Evolutionary conservation across 2,797 vertebrate species (phyloP), one percentile per base, ranked within the genome.

Genomic region (Lithobates sylvaticus): DNA sequence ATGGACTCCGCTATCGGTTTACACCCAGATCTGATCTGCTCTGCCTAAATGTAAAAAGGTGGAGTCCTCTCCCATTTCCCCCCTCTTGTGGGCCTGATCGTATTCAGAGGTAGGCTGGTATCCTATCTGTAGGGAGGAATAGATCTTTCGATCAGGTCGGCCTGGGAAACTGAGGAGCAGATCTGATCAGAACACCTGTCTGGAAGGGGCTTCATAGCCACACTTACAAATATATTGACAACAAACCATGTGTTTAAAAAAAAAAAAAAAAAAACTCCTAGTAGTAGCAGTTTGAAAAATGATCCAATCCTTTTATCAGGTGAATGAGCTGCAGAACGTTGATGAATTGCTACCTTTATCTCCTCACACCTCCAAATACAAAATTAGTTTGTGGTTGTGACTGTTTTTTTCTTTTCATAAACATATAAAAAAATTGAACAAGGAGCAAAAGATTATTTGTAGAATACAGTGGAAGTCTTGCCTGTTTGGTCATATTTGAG

Each of bases 321-420:
- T 32, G 44, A 78, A 78, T 65, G 75, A 26, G 54, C 75, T 84
- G 75, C 67, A 78, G 61, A 84, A 64, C 75, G 27, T 70, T 77
- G 74, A 78, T 84, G 34, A 77, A 71, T 71, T 34, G 32, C 74
- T 84, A 29, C 67, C 34, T 84, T 70, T 84, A 69, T 84, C 42
- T 68, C 65, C 64, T 47, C 29, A 65, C 29, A 44, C 42, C 12
- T 76, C 2, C 42, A 54, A 27, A 32, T 76, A 69, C 61, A 13
- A 76, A 76, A 76, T 76, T 54, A 69, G 29, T 67, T 83, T 54
- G 26, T 29, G 21, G 26, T 15, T 76, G 15, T 18, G 67, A 76
- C 50, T 67, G 64, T 64, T 9, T 6, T 58, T 39, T 23, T 18
- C n/a, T n/a, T n/a, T n/a, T n/a, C n/a, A n/a, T n/a, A n/a, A n/a